These are phyloP conservation scores for Epirrhoe tristata DNA, from an alignment of 2,888 invertebrate genomes.

Conservation along the genomic window DNA sequence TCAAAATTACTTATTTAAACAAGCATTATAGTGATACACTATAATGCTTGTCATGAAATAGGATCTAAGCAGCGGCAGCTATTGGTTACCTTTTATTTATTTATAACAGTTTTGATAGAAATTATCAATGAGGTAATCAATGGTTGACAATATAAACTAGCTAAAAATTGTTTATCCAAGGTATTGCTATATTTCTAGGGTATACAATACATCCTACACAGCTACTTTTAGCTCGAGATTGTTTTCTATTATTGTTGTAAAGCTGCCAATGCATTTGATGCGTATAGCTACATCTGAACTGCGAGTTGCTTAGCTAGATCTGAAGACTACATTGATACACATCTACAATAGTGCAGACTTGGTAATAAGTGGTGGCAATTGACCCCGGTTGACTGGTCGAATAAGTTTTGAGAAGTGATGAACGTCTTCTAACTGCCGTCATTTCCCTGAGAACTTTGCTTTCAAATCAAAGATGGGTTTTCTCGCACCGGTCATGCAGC, in stretches of 20 bases:
- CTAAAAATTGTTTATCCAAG: neutral
- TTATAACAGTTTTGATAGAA: too few relatives aligned
- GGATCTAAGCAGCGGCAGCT: too few relatives aligned
- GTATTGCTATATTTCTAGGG: neutral
- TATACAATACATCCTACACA: neutral
- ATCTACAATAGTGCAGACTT: conserved; percentile 19
- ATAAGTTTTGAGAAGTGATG: neutral
- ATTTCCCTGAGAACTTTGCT: neutral
- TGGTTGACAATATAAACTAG: neutral
- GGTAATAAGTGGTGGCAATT: conserved; percentile 32
- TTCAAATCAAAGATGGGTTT: too few relatives aligned
- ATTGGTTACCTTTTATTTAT: too few relatives aligned
- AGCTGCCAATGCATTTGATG: neutral
- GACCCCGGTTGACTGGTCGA: conserved; percentile 20
- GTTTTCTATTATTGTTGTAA: conserved; percentile 2
- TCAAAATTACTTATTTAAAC: too few relatives aligned
- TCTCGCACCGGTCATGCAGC: too few relatives aligned
- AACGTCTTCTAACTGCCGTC: neutral
- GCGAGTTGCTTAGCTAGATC: conserved; percentile 2
- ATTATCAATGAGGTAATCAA: too few relatives aligned
- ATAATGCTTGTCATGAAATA: too few relatives aligned
- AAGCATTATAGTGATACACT: too few relatives aligned
- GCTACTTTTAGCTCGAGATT: neutral
- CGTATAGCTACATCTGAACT: neutral
- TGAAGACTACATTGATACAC: neutral